Evolutionary conservation across 2,888 invertebrate genomes (phyloP), one percentile per base, ranked within the genome.

Genomic region (Chorisops tibialis): DNA sequence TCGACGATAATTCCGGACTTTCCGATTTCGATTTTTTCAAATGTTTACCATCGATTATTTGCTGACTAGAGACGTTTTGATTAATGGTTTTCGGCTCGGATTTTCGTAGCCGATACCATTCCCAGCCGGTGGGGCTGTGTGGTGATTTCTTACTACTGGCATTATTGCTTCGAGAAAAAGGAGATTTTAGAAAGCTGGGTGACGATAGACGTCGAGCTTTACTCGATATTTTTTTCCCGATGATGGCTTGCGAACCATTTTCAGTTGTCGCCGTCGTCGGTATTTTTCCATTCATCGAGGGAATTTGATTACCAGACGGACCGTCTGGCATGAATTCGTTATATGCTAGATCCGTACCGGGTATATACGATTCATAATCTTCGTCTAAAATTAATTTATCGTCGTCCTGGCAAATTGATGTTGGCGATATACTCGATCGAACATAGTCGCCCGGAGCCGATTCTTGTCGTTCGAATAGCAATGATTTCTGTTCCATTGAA

Each of bases 121-220:
- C 78, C 78, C 78, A 78, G 24, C 76, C 76, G 7, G 78, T 78
- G n/a, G 78, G 68, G 61, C 74, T 74, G 62, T 77, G 76, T 9
- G 75, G 72, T 48, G 74, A 70, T 59, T 62, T 63, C 39, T 63
- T 66, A 19, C 38, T 49, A 45, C 51, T 61, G 37, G 43, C 43
- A 30, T 30, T 30, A 30, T 7, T 30, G 48, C 41, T 61, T 47
- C 83, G 78, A 68, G 81, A 80, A 43, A 85, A 75, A 1, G 84
- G 81, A 11, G 77, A 74, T 69, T 83, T 81, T 22, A 85, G 74
- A 68, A 85, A 85, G 1, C 81, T 83, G 1, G 85, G 85, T 41
- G 85, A 84, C 5, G 84, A 84, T 12, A 85, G 70, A 48, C 84
- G 79, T 39, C 84, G 77, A 22, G 79, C 77, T 69, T 81, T 82